These are phyloP conservation scores for Leucopternis melanops DNA, from an alignment of 2,113 vertebrate species.

Conservation along the genomic window DNA sequence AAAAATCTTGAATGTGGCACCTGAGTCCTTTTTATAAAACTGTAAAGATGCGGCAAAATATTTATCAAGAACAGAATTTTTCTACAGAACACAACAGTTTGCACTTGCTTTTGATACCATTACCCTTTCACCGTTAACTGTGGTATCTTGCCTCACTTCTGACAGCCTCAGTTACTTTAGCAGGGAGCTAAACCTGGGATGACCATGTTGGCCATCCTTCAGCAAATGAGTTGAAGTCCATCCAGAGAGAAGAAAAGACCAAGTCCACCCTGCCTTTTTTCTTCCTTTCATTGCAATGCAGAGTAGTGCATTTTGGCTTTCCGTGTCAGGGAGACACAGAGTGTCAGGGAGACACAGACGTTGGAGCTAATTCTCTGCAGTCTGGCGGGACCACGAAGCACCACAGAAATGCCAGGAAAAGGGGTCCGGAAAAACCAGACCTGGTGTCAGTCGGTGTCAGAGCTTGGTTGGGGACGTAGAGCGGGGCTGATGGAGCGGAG, in stretches of 20 bases:
- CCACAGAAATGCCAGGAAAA: background rate
- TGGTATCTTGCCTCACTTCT: background rate
- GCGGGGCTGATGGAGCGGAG: background rate
- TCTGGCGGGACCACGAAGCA: background rate
- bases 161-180: background rate
- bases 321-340: accelerated
- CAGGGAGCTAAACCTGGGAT: background rate
- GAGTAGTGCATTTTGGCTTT: background rate
- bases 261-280: background rate
- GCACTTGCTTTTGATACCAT: background rate
- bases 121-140: background rate
- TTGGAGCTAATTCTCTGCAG: background rate
- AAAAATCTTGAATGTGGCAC: background rate
- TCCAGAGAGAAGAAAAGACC: background rate
- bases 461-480: accelerated
- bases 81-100: background rate
- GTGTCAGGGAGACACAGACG: background rate
- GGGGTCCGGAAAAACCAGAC: background rate
- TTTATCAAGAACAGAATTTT: background rate
- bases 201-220: background rate
- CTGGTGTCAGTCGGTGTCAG: accelerated
- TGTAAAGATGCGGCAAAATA: background rate
- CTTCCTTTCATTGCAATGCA: background rate
- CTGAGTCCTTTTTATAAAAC: background rate
- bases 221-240: background rate